A percentile compares a stretch with the other conserved stretches of the same genome.
These are phyloP conservation scores for Sclerurus mexicanus DNA, from an alignment of 2,113 vertebrate species.

Conservation along the genomic window DNA sequence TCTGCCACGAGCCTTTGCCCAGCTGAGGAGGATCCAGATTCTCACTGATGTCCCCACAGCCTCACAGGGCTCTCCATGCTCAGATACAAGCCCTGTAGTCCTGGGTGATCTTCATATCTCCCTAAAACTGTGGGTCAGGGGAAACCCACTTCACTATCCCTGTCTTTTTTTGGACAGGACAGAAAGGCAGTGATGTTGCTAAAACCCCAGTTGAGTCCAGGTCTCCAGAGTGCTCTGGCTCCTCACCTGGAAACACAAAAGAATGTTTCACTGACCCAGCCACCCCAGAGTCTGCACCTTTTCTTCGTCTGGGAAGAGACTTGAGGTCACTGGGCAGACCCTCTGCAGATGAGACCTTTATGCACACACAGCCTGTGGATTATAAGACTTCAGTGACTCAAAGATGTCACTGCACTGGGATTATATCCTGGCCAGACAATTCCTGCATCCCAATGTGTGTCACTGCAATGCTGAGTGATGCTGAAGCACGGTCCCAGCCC, in stretches of 20 bases:
- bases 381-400: accelerated
- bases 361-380: not conserved
- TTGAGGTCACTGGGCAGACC: not conserved
- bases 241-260: not conserved
- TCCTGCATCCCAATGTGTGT: no score
- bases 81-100: not conserved
- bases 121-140: not conserved
- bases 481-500: not conserved
- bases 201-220: not conserved
- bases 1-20: not conserved
- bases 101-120: not conserved
- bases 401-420: not conserved
- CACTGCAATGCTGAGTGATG: accelerated
- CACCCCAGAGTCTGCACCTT: no score
- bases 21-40: not conserved
- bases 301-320: not conserved
- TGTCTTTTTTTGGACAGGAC: not conserved
- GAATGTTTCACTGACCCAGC: accelerated
- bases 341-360: not conserved
- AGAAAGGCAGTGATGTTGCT: not conserved
- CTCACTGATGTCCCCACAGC: not conserved
- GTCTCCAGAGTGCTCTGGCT: not conserved
- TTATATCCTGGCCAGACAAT: accelerated
- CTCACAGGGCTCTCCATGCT: not conserved
- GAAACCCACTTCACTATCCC: not conserved